Evolutionary conservation across 2,797 vertebrate genomes (phyloP).

Genomic region (Arctocebus calabarensis): DNA sequence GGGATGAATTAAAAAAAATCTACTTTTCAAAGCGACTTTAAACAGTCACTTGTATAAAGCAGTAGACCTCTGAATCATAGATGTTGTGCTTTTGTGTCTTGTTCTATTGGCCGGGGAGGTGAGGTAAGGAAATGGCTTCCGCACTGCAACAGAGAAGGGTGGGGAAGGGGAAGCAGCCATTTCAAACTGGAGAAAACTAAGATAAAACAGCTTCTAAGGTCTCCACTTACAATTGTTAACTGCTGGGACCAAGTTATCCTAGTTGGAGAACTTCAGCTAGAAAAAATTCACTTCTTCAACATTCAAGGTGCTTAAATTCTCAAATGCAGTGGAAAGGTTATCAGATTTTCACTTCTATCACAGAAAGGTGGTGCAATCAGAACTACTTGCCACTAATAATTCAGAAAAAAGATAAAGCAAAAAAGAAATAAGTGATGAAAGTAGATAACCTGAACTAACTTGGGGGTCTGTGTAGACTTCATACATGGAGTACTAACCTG

Average conservation of each 20-base stretch:
- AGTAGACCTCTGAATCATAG: constrained; percentile 69
- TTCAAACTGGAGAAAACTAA: constrained; percentile 72
- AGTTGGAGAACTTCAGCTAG: constrained; percentile 59
- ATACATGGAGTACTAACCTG: background rate
- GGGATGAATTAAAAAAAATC: background rate
- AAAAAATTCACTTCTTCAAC: constrained; percentile 57
- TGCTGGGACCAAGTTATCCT: constrained; percentile 52
- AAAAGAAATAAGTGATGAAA: constrained; percentile 41
- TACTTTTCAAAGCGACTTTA: constrained; percentile 59
- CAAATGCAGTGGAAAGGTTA: background rate
- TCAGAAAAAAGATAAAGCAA: constrained; percentile 36
- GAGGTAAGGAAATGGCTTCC: constrained; percentile 52
- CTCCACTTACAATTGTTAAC: constrained; percentile 67
- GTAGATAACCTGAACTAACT: constrained; percentile 1
- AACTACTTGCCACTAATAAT: background rate
- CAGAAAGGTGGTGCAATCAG: constrained; percentile 7
- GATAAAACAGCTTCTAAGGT: constrained; percentile 64
- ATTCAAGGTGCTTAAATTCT: constrained; percentile 33
- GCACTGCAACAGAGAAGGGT: constrained; percentile 54
- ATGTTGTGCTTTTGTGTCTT: constrained; percentile 74
- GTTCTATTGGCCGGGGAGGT: constrained; percentile 57
- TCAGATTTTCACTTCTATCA: background rate
- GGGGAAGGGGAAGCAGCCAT: constrained; percentile 3
- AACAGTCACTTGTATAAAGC: constrained; percentile 4
- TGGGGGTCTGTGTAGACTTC: background rate